Conservation (phyloP, 2,113 vertebrate species). For the Aptenodytes patagonicus region DNA sequence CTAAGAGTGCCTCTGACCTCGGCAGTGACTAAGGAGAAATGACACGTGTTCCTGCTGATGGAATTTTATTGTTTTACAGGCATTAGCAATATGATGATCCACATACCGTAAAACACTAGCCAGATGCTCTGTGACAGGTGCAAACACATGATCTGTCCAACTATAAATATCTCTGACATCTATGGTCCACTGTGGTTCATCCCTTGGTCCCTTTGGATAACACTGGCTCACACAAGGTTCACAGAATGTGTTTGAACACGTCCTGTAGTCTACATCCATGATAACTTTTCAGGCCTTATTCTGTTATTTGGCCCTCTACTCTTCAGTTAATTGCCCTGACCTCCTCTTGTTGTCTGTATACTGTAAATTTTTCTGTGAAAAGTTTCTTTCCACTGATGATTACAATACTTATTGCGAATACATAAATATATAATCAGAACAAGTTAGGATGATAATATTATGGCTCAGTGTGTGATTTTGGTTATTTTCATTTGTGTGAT, state of each 20-base stretch:
- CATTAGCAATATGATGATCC: slow-evolving; percentile 40
- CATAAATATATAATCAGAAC: neutral
- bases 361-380: neutral
- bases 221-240: neutral
- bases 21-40: slow-evolving; percentile 15
- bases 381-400: neutral
- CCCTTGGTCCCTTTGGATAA: neutral
- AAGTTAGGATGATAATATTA: neutral
- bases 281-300: neutral
- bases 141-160: slow-evolving; percentile 35
- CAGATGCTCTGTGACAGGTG: slow-evolving; percentile 49
- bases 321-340: neutral
- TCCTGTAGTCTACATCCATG: neutral
- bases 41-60: neutral
- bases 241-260: neutral
- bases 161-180: slow-evolving; percentile 12
- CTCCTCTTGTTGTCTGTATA: neutral
- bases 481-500: neutral
- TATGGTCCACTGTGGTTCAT: neutral
- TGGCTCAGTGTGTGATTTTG: neutral
- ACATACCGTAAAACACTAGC: slow-evolving; percentile 17
- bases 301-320: neutral
- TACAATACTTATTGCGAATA: neutral
- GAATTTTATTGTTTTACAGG: slow-evolving; percentile 50
- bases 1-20: slow-evolving; percentile 24